These are phyloP conservation scores for Mesochorus sp. DNA, from an alignment of 2,888 invertebrate genomes.

Conservation along the genomic window DNA sequence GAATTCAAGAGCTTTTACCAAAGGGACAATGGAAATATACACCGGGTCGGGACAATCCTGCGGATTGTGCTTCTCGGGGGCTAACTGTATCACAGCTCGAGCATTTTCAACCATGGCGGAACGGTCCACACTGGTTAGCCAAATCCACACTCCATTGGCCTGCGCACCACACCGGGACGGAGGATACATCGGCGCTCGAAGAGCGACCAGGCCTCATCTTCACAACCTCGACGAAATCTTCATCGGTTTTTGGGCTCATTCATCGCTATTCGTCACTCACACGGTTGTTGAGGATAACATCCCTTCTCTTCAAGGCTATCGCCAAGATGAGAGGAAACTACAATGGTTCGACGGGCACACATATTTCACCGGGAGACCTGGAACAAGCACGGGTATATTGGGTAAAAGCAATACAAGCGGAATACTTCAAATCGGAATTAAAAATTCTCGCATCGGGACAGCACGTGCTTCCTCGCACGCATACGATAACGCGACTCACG, in stretches of 20 bases:
- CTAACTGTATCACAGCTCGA: too few species aligned
- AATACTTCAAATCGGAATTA: background rate
- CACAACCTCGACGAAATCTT: background rate
- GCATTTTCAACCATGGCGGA: too few species aligned
- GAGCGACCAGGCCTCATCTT: conserved; percentile 3
- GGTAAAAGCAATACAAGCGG: background rate
- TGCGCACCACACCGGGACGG: background rate
- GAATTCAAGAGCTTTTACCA: too few species aligned
- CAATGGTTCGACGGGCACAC: background rate
- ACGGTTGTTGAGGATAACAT: conserved; percentile 9
- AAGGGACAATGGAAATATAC: too few species aligned
- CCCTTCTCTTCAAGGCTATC: background rate
- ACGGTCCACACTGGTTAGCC: too few species aligned
- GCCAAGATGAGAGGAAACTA: background rate
- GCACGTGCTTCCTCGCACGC: background rate
- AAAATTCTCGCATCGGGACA: background rate
- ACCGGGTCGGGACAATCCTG: conserved; percentile 10
- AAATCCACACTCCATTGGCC: background rate
- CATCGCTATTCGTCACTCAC: background rate
- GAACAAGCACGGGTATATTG: conserved; percentile 4
- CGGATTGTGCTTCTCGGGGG: too few species aligned
- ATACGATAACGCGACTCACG: conserved; percentile 24
- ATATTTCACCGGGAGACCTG: conserved; percentile 1
- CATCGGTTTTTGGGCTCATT: background rate
- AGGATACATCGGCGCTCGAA: background rate